Conservation (phyloP, 2,888 invertebrate species). For the Fissipunctia ypsillon region DNA sequence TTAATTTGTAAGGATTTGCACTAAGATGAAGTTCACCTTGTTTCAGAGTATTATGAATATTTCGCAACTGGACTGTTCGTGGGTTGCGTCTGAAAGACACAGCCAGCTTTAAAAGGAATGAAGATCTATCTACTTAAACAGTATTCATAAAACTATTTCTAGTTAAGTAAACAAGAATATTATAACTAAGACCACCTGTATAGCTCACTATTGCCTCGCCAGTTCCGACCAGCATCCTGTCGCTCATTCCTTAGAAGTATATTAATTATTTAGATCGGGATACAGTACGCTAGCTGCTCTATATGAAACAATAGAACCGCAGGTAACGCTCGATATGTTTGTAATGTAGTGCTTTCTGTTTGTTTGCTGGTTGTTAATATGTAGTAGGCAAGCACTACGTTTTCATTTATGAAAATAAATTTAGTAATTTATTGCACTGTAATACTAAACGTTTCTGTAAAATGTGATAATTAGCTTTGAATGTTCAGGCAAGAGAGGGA, state of each 20-base stretch:
- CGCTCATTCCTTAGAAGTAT: slow-evolving; percentile 57
- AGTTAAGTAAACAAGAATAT: slow-evolving; percentile 79
- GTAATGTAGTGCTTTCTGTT: slow-evolving; percentile 56
- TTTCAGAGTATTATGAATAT: slow-evolving; percentile 84
- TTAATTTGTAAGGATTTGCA: slow-evolving; percentile 16
- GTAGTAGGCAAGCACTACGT: slow-evolving; percentile 71
- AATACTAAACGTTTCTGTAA: slow-evolving; percentile 80
- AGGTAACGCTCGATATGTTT: slow-evolving; percentile 51
- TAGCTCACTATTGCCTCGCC: slow-evolving; percentile 83
- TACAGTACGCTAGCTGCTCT: slow-evolving; percentile 33
- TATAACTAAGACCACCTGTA: slow-evolving; percentile 75
- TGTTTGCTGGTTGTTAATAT: slow-evolving; percentile 72
- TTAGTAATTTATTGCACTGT: slow-evolving; percentile 75
- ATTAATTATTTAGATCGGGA: slow-evolving; percentile 31
- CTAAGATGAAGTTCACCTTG: slow-evolving; percentile 30
- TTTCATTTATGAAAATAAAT: slow-evolving; percentile 70
- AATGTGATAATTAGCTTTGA: slow-evolving; percentile 87
- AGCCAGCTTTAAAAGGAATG: slow-evolving; percentile 83
- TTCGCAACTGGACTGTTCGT: slow-evolving; percentile 76
- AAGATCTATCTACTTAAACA: slow-evolving; percentile 89
- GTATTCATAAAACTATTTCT: slow-evolving; percentile 88
- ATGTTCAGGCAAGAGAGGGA: slow-evolving; percentile 79
- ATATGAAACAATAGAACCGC: slow-evolving; percentile 36
- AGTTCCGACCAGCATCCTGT: slow-evolving; percentile 70
- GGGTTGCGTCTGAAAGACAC: slow-evolving; percentile 79